These are phyloP conservation scores for Muschampia plurimacula DNA, from an alignment of 2,888 invertebrate species.

Conservation along the genomic window DNA sequence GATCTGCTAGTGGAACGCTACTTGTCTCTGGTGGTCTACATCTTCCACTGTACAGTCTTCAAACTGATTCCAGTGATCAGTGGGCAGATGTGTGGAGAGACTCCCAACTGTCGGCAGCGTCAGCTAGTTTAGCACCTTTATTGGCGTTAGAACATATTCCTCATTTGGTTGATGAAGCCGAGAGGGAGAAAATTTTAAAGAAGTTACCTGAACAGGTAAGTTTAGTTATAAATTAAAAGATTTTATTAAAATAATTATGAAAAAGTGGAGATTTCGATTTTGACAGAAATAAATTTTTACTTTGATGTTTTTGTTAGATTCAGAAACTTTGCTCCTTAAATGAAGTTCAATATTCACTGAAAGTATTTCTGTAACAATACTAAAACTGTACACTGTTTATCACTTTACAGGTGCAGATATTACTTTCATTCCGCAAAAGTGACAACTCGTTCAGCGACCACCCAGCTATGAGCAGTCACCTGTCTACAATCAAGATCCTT, in stretches of 20 bases:
- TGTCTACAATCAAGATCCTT: constrained; percentile 85
- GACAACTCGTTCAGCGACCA: constrained; percentile 89
- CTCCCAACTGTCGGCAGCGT: constrained; percentile 80
- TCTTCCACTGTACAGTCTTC: constrained; percentile 78
- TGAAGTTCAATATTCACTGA: too few relatives aligned
- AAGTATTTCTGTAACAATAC: too few relatives aligned
- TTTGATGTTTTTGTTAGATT: too few relatives aligned
- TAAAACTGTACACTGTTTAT: not conserved
- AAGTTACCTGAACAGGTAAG: constrained; percentile 85
- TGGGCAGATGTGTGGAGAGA: constrained; percentile 79
- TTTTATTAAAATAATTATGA: too few relatives aligned
- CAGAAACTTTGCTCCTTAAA: not conserved
- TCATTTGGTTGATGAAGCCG: constrained; percentile 80
- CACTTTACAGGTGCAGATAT: constrained; percentile 83
- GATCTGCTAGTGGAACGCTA: constrained; percentile 87
- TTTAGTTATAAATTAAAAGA: not conserved
- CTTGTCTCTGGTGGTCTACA: constrained; percentile 87
- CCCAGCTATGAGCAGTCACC: constrained; percentile 86
- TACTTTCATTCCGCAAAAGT: constrained; percentile 87
- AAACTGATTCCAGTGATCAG: constrained; percentile 69
- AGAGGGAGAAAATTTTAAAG: constrained; percentile 78
- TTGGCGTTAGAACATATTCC: constrained; percentile 84
- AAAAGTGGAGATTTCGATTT: too few relatives aligned
- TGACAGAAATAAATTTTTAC: too few relatives aligned
- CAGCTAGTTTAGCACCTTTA: constrained; percentile 86